phyloP scores from a whole-genome alignment of 1,140 invertebrate species.

The Zaprionus nigranus region DNA sequence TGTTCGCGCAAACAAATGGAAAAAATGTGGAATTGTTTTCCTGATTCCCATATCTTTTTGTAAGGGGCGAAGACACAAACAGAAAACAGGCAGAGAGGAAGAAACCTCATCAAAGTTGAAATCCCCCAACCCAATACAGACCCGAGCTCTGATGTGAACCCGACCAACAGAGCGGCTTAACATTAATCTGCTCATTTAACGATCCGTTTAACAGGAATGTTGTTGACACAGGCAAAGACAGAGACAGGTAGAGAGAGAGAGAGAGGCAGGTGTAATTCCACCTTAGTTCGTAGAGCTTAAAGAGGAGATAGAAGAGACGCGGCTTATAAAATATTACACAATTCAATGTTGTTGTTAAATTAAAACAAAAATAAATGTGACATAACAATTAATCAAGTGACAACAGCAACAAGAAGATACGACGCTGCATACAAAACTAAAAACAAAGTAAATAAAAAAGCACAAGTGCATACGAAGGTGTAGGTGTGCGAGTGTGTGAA shows the following conservation, averaged over 20 bases:
- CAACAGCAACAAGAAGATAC: conserved; percentile 30
- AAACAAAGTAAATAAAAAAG: conserved; percentile 20
- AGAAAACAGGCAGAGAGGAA: conserved; percentile 10
- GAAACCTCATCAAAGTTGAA: conserved; percentile 33
- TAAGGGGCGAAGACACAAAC: conserved; percentile 15
- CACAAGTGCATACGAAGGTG: conserved; percentile 11
- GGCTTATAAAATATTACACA: conserved; percentile 6
- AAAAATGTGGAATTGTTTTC: conserved; percentile 4
- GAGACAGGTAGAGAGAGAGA: neutral
- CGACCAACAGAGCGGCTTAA: conserved; percentile 37
- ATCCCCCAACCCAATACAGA: neutral
- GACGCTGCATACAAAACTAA: conserved; percentile 14
- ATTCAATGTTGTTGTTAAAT: neutral
- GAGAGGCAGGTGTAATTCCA: neutral
- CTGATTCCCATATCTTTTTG: conserved; percentile 3
- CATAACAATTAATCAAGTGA: neutral
- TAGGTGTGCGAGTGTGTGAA: conserved; percentile 48
- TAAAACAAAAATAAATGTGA: neutral
- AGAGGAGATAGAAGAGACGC: neutral
- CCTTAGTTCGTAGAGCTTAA: neutral
- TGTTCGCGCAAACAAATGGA: neutral
- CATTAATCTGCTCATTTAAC: conserved; percentile 60
- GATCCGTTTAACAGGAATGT: conserved; percentile 61
- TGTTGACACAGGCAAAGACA: conserved; percentile 19
- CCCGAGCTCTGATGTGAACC: neutral